Percentiles rank a stretch among this genome's conserved stretches.
phyloP scores from a whole-genome alignment of 2,797 vertebrate genomes.

The Poecilia picta region DNA sequence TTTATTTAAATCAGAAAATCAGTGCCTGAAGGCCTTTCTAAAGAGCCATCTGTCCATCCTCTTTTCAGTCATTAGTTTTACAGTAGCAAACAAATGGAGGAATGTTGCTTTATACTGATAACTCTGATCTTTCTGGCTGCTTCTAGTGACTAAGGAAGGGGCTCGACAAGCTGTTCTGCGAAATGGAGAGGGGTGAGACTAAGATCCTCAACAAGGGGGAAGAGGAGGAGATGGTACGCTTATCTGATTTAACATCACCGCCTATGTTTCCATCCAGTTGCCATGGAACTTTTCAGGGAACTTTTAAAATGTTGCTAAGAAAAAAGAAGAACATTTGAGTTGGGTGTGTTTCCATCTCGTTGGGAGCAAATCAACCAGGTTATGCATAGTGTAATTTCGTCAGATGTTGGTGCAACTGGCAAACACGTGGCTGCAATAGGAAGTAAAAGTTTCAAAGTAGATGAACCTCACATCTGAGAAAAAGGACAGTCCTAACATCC shows the following conservation, averaged over 20 bases:
- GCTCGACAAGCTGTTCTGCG: constrained; percentile 70
- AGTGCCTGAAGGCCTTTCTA: neutral
- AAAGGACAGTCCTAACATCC: too few species aligned
- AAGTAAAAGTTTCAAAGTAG: too few species aligned
- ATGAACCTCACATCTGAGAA: too few species aligned
- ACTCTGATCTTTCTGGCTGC: constrained; percentile 17
- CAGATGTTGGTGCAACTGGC: too few species aligned
- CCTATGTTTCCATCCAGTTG: too few species aligned
- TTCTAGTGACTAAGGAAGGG: constrained; percentile 72
- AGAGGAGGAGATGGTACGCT: constrained; percentile 95
- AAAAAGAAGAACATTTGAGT: too few species aligned
- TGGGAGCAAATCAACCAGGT: too few species aligned
- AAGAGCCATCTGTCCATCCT: neutral
- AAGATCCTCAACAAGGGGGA: constrained; percentile 91
- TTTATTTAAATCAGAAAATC: neutral
- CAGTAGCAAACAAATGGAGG: neutral
- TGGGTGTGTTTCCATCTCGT: too few species aligned
- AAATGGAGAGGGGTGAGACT: constrained; percentile 93
- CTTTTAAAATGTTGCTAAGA: too few species aligned
- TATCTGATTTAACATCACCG: constrained; percentile 1
- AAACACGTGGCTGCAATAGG: too few species aligned
- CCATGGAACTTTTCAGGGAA: too few species aligned
- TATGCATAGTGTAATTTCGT: too few species aligned
- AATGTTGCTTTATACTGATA: constrained; percentile 15
- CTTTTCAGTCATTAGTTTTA: neutral